phyloP scores from a whole-genome alignment of 2,888 invertebrate species.

The Venusia cambrica region DNA sequence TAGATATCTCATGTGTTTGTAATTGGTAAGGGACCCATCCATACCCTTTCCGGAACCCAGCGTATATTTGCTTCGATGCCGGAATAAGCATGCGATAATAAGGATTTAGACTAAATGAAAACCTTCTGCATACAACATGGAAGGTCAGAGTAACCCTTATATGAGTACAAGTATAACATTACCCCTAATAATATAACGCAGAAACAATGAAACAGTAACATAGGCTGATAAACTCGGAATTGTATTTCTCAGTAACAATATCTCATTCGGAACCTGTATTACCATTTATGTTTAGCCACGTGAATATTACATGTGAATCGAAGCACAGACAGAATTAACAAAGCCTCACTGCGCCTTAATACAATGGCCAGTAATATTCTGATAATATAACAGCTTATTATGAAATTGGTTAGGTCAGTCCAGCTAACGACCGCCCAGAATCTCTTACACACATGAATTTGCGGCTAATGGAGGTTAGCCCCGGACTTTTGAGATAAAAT shows the following conservation, averaged over 20 bases:
- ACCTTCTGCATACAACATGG: too few species aligned
- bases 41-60: too few species aligned
- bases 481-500: too few species aligned
- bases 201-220: conserved; percentile 11
- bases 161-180: background rate
- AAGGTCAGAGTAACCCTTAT: background rate
- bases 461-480: too few species aligned
- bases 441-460: too few species aligned
- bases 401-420: conserved; percentile 5
- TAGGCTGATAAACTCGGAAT: conserved; percentile 4
- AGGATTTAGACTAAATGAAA: too few species aligned
- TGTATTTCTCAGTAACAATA: conserved; percentile 4
- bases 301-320: conserved; percentile 24
- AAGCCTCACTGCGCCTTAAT: conserved; percentile 21
- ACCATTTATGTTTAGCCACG: conserved; percentile 17
- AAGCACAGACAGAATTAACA: conserved; percentile 26
- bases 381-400: conserved; percentile 9
- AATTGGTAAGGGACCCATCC: too few species aligned
- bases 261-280: conserved; percentile 8
- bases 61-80: too few species aligned
- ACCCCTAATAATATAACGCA: conserved; percentile 5
- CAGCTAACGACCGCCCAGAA: too few species aligned
- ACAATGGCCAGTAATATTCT: conserved; percentile 26
- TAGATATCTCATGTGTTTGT: too few species aligned
- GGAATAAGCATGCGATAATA: too few species aligned